These are phyloP conservation scores for Aegithalos caudatus DNA, from an alignment of 2,113 vertebrate genomes.

Conservation along the genomic window DNA sequence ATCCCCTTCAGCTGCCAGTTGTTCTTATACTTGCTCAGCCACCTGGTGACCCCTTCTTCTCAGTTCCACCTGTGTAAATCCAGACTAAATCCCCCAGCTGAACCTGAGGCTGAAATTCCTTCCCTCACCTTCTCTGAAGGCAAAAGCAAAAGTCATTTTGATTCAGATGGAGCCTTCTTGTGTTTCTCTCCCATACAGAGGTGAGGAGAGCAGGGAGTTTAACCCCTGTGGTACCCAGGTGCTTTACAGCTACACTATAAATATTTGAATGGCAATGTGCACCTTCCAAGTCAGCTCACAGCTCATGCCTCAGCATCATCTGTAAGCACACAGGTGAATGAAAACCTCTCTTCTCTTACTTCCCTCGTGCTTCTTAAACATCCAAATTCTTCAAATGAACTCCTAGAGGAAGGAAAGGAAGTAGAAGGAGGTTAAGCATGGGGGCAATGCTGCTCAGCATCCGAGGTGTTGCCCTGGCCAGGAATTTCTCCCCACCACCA, in stretches of 20 bases:
- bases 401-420: not conserved
- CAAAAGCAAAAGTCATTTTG: not conserved
- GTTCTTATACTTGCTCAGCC: not conserved
- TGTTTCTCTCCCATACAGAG: not conserved
- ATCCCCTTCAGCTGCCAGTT: not conserved
- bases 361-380: not conserved
- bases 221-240: not conserved
- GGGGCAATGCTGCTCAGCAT: not conserved
- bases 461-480: accelerated
- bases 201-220: not conserved
- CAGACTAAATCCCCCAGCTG: not conserved
- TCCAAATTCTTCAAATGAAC: not conserved
- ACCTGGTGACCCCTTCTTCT: not conserved
- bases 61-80: not conserved
- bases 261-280: not conserved
- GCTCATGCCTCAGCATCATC: not conserved
- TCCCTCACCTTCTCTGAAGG: not conserved
- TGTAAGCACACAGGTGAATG: not conserved
- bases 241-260: not conserved
- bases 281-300: not conserved
- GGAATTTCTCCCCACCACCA: not conserved
- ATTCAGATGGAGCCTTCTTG: not conserved
- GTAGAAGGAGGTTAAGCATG: not conserved
- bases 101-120: not conserved
- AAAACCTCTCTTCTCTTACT: not conserved